These are phyloP conservation scores for Corapipo altera DNA, from an alignment of 2,113 vertebrate species.

Conservation along the genomic window DNA sequence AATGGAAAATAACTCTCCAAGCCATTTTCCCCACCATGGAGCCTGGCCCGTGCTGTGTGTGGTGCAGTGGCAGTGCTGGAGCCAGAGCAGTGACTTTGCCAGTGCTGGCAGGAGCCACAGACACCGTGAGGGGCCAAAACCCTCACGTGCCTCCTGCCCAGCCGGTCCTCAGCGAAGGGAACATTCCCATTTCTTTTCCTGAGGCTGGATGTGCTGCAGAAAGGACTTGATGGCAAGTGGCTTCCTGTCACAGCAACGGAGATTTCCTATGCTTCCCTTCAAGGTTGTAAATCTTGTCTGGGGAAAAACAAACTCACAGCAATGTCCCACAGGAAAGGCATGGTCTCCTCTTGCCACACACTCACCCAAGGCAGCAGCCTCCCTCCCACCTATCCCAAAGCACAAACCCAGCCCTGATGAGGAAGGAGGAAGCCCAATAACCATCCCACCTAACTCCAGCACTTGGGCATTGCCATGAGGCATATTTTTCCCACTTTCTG, in stretches of 20 bases:
- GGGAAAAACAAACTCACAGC: not conserved
- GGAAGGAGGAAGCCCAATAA: not conserved
- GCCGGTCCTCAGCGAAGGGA: not conserved
- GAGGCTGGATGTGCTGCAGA: not conserved
- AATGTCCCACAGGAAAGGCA: not conserved
- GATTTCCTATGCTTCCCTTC: not conserved
- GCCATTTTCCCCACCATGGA: accelerated
- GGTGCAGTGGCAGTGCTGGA: accelerated
- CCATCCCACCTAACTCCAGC: not conserved
- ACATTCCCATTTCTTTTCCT: not conserved
- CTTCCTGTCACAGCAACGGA: not conserved
- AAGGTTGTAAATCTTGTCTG: not conserved
- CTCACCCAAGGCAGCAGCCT: not conserved
- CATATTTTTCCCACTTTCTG: not conserved
- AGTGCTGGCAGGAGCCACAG: not conserved
- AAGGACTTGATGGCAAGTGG: not conserved
- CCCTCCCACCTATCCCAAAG: not conserved
- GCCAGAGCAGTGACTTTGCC: accelerated
- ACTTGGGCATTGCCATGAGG: not conserved
- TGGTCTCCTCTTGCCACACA: accelerated
- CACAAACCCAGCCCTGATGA: not conserved
- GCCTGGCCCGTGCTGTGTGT: accelerated
- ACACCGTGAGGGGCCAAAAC: not conserved
- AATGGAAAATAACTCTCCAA: not conserved
- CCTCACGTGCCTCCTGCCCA: not conserved